A percentile compares a stretch with the other conserved stretches of the same genome.
These are phyloP conservation scores for Metacarcinus magister DNA, from an alignment of 2,888 invertebrate species.

Conservation along the genomic window DNA sequence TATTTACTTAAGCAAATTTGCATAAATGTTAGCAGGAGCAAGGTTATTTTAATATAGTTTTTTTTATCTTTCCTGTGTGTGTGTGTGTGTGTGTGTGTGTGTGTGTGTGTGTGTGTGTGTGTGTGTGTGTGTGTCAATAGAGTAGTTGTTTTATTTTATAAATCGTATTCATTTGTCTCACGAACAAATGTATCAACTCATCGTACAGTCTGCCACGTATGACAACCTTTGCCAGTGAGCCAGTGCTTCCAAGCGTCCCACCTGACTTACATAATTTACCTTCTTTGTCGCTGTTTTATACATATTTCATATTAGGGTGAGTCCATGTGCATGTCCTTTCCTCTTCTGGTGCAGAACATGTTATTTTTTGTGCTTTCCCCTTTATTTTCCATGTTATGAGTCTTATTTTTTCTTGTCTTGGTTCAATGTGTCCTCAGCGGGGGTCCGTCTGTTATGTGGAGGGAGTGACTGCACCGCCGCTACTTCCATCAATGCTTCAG, in stretches of 20 bases:
- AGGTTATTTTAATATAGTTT: constrained; percentile 5
- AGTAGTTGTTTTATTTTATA: neutral
- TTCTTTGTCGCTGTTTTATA: neutral
- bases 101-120: neutral
- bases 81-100: constrained; percentile 32
- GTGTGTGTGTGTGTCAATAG: neutral
- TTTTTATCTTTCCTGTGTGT: neutral
- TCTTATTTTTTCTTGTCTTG: neutral
- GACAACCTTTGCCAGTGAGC: neutral
- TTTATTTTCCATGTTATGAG: neutral
- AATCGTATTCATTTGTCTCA: neutral
- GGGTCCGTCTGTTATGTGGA: neutral
- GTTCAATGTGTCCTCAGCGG: too few relatives aligned
- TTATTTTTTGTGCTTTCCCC: neutral
- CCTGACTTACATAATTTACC: neutral
- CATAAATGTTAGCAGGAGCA: constrained; percentile 51
- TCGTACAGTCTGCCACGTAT: neutral
- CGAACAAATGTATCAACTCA: neutral
- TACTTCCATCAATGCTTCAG: neutral
- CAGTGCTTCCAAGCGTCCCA: neutral
- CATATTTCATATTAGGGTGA: neutral
- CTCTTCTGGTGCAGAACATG: neutral
- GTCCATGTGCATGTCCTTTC: neutral
- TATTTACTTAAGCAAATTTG: constrained; percentile 53
- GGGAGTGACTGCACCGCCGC: neutral